Evolutionary conservation across 2,113 vertebrate species (phyloP), one percentile per base, ranked within the genome.

Genomic region (Phocoena sinus): DNA sequence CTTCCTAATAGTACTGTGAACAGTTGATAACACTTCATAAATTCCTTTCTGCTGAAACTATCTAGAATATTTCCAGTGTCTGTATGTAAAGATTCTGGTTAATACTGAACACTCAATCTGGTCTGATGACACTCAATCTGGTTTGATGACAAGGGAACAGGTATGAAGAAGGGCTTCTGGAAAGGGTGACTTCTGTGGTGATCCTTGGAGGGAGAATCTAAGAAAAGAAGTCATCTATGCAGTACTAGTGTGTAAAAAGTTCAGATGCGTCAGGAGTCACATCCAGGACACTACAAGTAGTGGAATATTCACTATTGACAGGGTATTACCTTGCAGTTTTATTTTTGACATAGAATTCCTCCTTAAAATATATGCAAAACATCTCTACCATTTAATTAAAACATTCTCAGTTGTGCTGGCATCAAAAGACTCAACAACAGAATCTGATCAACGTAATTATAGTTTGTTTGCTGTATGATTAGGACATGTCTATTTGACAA

Each of bases 351-450:
- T 25, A 71, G 33, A 77, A 67, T 76, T 41, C n/a, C 31, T 93
- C 26, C 23, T 77, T 79, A 71, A 88, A 79, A 44, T 17, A 53
- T 67, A 38, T 44, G 18, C 8, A 47, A 93, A 93, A 80, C 67
- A 15, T 33, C 81, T 67, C 26, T 6, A 13, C 8, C 20, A 31
- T 41, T 84, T 81, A 91, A 83, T 53, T 60, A 94, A 96, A 89
- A 10, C 9, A 44, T 95, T 89, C 26, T 96, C 5, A 12, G 26
- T 68, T 93, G 26, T 79, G 6, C 26, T 85, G n/a, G 5, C 11
- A 44, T 91, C 67, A 83, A 85, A 93, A 93, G 8, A 68, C 31
- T 95, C 33, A 88, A 93, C 36, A 91, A 65, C 44, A 89, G 53
- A 77, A 50, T 84, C 25, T 76, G 5, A 91, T 33, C 71, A 67